Base-by-base conservation (phyloP, 2,797 vertebrate species). In the Stomatorhinus walkeri region DNA sequence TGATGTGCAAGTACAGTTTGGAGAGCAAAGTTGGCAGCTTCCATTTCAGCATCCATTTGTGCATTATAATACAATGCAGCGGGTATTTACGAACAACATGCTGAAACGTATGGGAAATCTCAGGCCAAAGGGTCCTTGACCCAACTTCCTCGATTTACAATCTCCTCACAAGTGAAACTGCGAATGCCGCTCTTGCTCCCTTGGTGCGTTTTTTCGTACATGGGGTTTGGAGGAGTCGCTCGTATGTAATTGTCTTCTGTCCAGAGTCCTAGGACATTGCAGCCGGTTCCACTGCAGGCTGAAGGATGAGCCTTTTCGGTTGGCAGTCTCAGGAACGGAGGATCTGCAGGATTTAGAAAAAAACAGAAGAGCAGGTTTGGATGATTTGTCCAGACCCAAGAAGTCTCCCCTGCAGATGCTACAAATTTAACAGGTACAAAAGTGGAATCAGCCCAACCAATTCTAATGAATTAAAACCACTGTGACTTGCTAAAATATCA, bases 41-140 rank as follows among this genome's bases (percentile, higher is more conserved):
- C 97, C 98, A 97, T 96, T 95, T 96, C 95, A 97, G 97, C 96
- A 96, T 97, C 98, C 98, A 99, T 99, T 95, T 98, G 98, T 93
- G 98, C 98, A 99, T 99, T 98, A 99, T 99, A 97, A 96, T 97
- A 94, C 95, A 97, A 96, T 98, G 96, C 96, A 96, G 96, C 95
- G 93, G 96, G 96, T 95, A 94, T 96, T 96, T 96, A 95, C 94
- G 97, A 96, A 96, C 95, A 97, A 96, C 98, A 99, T 99, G 96
- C 96, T 98, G 97, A 97, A 97, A 97, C 95, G 93, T 94, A 94
- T 93, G 91, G 94, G 95, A 95, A 94, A 94, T 87, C 91, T 59
- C 91, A 93, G 94, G 93, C 93, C 96, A 91, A 92, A 95, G 94
- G 95, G 94, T 95, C 95, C 94, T 93, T 92, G 95, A 95, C 95